Conservation (phyloP, 2,888 invertebrate species). For the Mongoloraphidia duomilia region DNA sequence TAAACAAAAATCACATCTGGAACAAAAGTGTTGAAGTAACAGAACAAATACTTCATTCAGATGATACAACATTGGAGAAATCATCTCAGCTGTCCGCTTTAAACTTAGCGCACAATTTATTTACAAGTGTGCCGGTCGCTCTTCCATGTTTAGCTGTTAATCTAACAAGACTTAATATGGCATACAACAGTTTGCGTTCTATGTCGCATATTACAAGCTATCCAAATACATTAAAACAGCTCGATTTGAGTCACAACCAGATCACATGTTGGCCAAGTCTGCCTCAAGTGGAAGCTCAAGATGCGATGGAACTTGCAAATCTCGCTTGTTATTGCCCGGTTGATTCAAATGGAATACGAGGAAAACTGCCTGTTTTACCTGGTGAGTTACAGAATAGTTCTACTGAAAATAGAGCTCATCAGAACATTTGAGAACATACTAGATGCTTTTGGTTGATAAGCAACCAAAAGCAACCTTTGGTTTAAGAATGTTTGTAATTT, state of each 20-base stretch:
- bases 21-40: slow-evolving; percentile 49
- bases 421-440: slow-evolving; percentile 1
- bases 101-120: slow-evolving; percentile 83
- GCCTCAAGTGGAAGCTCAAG: slow-evolving; percentile 47
- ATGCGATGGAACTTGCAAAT: slow-evolving; percentile 49
- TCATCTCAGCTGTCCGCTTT: slow-evolving; percentile 57
- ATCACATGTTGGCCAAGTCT: slow-evolving; percentile 82
- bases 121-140: slow-evolving; percentile 73
- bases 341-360: slow-evolving; percentile 19
- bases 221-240: slow-evolving; percentile 74
- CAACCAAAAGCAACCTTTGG: background rate
- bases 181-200: slow-evolving; percentile 66
- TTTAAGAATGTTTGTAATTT: background rate
- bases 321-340: slow-evolving; percentile 55
- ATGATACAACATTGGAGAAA: slow-evolving; percentile 38
- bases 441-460: background rate
- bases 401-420: background rate
- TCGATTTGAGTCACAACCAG: slow-evolving; percentile 87
- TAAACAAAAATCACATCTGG: slow-evolving; percentile 69
- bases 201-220: slow-evolving; percentile 85
- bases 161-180: slow-evolving; percentile 77
- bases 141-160: slow-evolving; percentile 82
- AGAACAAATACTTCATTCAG: slow-evolving; percentile 44
- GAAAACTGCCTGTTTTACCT: slow-evolving; percentile 25
- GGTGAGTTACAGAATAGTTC: slow-evolving; percentile 17